These are phyloP conservation scores for Drosophila sulfurigaster DNA, from an alignment of 1,140 invertebrate species.

Conservation along the genomic window DNA sequence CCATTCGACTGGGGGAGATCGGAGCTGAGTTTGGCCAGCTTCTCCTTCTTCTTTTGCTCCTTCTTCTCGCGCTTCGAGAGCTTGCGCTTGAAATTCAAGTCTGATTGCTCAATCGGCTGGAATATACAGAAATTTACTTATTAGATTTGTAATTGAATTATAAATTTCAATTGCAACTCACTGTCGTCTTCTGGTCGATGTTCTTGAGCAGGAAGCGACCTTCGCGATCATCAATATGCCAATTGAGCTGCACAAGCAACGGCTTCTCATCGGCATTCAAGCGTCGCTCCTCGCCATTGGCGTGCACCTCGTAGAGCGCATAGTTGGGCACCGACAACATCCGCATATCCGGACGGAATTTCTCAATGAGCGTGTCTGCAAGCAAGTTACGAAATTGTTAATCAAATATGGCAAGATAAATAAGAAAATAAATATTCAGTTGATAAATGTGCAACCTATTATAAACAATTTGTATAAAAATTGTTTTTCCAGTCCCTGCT, in stretches of 20 bases:
- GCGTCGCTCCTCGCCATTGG: slow-evolving; percentile 97
- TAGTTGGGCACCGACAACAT: slow-evolving; percentile 98
- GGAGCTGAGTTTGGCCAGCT: slow-evolving; percentile 93
- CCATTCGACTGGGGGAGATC: slow-evolving; percentile 87
- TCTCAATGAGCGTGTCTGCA: slow-evolving; percentile 95
- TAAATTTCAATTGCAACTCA: slow-evolving; percentile 69
- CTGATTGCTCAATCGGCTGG: slow-evolving; percentile 82
- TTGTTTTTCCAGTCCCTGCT: no score
- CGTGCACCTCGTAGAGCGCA: slow-evolving; percentile 98
- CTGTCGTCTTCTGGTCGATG: slow-evolving; percentile 92
- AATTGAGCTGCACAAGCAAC: slow-evolving; percentile 98
- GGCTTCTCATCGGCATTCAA: slow-evolving; percentile 96
- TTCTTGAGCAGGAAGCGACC: slow-evolving; percentile 97
- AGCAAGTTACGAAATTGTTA: not conserved
- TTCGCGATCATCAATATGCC: slow-evolving; percentile 99
- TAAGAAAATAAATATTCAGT: no score
- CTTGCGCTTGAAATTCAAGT: slow-evolving; percentile 91
- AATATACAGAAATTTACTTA: slow-evolving; percentile 2
- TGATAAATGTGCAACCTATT: no score
- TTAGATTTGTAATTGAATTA: not conserved
- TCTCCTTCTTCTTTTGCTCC: slow-evolving; percentile 98
- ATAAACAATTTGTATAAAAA: no score
- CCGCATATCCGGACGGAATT: slow-evolving; percentile 99
- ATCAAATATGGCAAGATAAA: not conserved
- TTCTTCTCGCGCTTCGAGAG: slow-evolving; percentile 99